Conservation (phyloP, 1,140 invertebrate genomes). For the Diploscapter pachys region DNA sequence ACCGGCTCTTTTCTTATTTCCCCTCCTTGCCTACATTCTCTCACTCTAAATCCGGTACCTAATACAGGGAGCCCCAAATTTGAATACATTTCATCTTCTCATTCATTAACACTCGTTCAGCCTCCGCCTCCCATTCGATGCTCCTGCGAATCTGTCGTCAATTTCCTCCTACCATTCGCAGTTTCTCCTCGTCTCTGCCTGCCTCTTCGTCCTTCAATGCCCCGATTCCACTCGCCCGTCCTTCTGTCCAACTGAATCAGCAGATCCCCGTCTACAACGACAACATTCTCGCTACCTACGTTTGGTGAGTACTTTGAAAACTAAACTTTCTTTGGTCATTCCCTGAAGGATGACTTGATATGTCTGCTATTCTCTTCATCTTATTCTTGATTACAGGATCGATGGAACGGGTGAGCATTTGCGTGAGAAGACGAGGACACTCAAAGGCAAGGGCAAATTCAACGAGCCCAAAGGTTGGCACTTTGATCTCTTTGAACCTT, state of each 20-base stretch:
- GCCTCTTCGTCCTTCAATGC: background rate
- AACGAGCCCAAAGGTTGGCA: no score
- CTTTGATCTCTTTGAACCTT: no score
- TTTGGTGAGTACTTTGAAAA: background rate
- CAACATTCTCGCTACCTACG: conserved; percentile 13
- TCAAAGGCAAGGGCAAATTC: conserved; percentile 7
- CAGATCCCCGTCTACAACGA: conserved; percentile 3
- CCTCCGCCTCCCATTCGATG: background rate
- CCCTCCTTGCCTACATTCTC: background rate
- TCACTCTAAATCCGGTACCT: background rate
- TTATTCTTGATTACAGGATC: conserved; percentile 58
- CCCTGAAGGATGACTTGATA: background rate
- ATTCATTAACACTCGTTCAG: background rate
- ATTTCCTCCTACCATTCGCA: conserved; percentile 6
- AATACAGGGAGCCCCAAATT: background rate
- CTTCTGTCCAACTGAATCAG: conserved; percentile 3
- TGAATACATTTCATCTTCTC: background rate
- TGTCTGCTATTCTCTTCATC: background rate
- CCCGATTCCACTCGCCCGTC: background rate
- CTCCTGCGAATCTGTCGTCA: no score
- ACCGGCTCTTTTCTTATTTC: background rate
- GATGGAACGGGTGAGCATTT: conserved; percentile 84
- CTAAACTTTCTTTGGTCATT: conserved; percentile 1
- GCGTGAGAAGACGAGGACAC: conserved; percentile 78
- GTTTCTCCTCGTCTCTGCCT: no score